phyloP scores from a whole-genome alignment of 2,113 vertebrate genomes.

The Sardina pilchardus region DNA sequence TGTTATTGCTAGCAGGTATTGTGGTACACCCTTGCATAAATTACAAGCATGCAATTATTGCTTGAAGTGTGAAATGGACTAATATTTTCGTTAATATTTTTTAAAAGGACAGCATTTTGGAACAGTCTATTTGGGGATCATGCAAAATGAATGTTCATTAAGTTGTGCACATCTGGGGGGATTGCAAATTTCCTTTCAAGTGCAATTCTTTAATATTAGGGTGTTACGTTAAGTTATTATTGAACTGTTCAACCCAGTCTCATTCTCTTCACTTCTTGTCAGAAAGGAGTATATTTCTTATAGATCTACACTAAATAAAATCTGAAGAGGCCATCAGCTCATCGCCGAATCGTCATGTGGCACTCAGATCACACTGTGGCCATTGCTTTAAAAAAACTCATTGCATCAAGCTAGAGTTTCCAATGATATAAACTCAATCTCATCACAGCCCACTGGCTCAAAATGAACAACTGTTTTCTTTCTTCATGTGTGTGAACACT shows the following conservation, averaged over 20 bases:
- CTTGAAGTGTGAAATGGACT: constrained; percentile 84
- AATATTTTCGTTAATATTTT: constrained; percentile 63
- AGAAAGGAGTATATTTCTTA: not conserved
- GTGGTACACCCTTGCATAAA: constrained; percentile 83
- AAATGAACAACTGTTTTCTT: constrained; percentile 1
- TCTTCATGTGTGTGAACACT: not conserved
- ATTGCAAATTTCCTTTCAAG: not conserved
- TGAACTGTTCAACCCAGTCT: not conserved
- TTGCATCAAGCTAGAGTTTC: constrained; percentile 2
- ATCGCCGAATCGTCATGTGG: not conserved
- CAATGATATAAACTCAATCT: not conserved
- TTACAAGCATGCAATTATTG: constrained; percentile 80
- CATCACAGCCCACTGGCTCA: not conserved
- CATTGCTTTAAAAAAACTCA: not conserved
- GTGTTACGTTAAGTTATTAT: not conserved
- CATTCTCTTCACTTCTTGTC: not conserved
- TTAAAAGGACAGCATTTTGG: constrained; percentile 19
- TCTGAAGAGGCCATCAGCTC: not conserved
- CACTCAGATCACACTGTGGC: not conserved
- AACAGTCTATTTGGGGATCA: not conserved
- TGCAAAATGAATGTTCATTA: not conserved
- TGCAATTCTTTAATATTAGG: not conserved
- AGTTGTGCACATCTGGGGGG: not conserved
- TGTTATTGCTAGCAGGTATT: constrained; percentile 83
- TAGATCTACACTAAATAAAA: not conserved